These are phyloP conservation scores for Monochamus alternatus DNA, from an alignment of 2,888 invertebrate genomes.

Conservation along the genomic window DNA sequence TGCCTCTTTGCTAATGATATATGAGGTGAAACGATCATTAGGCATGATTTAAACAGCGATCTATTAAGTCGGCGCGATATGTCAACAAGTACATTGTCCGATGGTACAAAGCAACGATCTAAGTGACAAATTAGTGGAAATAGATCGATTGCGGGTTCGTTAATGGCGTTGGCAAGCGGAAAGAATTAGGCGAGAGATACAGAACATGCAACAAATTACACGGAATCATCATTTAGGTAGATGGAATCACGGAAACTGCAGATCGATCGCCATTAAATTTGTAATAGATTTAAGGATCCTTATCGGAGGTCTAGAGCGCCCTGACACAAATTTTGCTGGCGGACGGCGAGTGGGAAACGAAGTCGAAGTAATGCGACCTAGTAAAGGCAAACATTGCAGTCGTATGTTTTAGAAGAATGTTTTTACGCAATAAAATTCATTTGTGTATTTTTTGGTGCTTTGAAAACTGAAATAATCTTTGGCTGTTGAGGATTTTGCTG, in stretches of 20 bases:
- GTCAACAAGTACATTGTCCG: conserved; percentile 9
- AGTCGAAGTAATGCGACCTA: neutral
- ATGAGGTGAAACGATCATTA: neutral
- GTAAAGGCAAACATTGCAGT: neutral
- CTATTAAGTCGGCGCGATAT: conserved; percentile 19
- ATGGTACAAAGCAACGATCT: conserved; percentile 23
- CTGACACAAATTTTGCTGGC: neutral
- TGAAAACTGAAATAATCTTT: too few species aligned
- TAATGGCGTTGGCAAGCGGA: conserved; percentile 30
- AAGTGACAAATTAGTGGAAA: conserved; percentile 29
- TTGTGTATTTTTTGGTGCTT: too few species aligned
- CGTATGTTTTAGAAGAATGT: too few species aligned
- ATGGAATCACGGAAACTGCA: neutral
- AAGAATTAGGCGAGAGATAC: conserved; percentile 32
- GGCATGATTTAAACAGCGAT: neutral
- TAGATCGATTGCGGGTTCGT: conserved; percentile 13
- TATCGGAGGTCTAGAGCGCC: neutral
- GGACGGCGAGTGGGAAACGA: neutral
- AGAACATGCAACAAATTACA: conserved; percentile 32
- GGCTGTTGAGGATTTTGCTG: too few species aligned
- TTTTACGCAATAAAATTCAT: too few species aligned
- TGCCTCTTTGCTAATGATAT: neutral
- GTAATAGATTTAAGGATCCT: neutral
- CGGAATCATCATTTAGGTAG: conserved; percentile 5
- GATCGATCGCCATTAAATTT: neutral